Evolutionary conservation across 1,140 invertebrate species (phyloP), one percentile per base, ranked within the genome.

Genomic region (Cydia fagiglandana): DNA sequence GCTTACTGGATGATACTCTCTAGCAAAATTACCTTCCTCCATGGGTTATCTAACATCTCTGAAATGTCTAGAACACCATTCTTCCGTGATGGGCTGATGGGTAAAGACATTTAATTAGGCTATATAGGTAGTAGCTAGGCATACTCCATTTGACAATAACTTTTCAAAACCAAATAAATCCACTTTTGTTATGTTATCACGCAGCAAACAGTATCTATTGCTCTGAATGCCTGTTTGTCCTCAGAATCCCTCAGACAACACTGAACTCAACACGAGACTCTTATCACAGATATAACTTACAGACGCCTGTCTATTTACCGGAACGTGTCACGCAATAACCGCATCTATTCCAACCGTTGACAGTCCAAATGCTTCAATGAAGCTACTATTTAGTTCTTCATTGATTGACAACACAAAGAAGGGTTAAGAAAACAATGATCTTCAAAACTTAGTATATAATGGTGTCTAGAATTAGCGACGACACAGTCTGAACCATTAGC

Each of bases 201-300:
- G 53, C n/a, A 56, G 10, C 20, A 61, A 61, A 61, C 56, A 61
- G 6, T 61, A 61, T 61, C 56, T 12, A 61, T 24, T 61, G 20
- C 10, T 61, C 7, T 61, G 20, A 24, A 61, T 61, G 2, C 56
- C 17, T 24, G 20, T 61, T 61, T 61, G 56, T 61, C 17, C 20
- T 61, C 56, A 17, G 56, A 61, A 24, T 61, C 56, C 56, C 56
- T 61, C 17, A 61, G 56, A 61, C 56, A 61, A 61, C n/a, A 61
- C 15, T 24, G 20, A 24, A 9, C 20, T 20, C 20, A 24, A 24
- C 2, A 61, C 56, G n/a, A 61, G 7, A 61, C 9, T 56, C 53
- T 61, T 61, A 61, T 61, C 56, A 61, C 4, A 53, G n/a, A 53
- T n/a, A 2, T 24, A 61, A 61, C n/a, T 15, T 50, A 53, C 17